A percentile compares a stretch with the other conserved stretches of the same genome.
Conservation (phyloP, 2,888 invertebrate species). For the Drosophila kuntzei region DNA sequence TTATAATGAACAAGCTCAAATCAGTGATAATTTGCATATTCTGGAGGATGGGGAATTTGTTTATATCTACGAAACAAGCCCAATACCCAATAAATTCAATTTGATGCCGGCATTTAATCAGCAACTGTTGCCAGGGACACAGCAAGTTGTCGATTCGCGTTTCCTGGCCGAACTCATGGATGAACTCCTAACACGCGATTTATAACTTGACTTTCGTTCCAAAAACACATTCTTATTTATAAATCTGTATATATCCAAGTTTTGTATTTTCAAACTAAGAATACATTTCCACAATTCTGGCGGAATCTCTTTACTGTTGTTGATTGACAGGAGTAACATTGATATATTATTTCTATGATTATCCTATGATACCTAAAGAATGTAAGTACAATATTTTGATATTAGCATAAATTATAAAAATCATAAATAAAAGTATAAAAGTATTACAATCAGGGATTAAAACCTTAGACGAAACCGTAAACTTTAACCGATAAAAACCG, state of each 20-base stretch:
- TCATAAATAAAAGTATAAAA: too few species aligned
- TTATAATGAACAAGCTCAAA: not conserved
- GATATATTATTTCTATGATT: too few species aligned
- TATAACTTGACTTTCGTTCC: not conserved
- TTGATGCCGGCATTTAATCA: not conserved
- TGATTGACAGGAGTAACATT: too few species aligned
- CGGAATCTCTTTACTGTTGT: not conserved
- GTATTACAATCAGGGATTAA: too few species aligned
- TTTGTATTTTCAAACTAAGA: not conserved
- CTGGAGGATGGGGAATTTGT: conserved; percentile 20
- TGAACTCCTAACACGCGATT: conserved; percentile 7
- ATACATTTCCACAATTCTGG: not conserved
- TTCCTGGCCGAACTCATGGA: conserved; percentile 30
- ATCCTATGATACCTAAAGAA: too few species aligned
- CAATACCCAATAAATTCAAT: not conserved
- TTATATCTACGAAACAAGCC: conserved; percentile 13
- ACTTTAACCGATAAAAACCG: too few species aligned
- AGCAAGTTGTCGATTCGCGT: conserved; percentile 16
- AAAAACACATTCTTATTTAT: not conserved
- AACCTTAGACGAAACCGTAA: too few species aligned
- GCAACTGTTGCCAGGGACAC: not conserved
- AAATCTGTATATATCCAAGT: not conserved
- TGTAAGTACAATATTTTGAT: too few species aligned
- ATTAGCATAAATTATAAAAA: too few species aligned
- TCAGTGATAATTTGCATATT: not conserved